Base-by-base conservation (phyloP, 2,888 invertebrate species). In the Drosophila conformis region DNA sequence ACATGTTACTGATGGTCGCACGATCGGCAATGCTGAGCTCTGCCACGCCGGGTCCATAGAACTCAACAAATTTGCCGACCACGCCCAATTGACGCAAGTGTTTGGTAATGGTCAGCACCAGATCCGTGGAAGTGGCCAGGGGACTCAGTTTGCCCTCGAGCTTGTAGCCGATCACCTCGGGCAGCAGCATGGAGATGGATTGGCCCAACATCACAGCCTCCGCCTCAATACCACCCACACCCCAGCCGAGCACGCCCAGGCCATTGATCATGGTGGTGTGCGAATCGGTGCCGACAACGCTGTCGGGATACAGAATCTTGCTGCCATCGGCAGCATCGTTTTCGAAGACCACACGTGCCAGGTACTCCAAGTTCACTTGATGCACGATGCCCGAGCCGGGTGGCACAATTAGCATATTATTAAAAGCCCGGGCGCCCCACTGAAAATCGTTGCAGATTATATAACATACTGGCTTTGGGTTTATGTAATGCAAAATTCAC, bases 211-310 rank as follows among this genome's bases (percentile, higher is more conserved):
- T 99, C 49, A 99, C 99, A 4, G 99, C 99, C 92, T 99, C 99
- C 0, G 99, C 99, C 94, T 99, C 99, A 82, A 99, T 99, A 61
- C 97, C 98, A 51, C 98, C 98, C 25, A 97, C 97, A 74, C 98
- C 99, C 99, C 99, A 99, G 2, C 99, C 99, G 6, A 99, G 95
- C 2, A 99, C 97, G 0, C 99, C 99, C 5, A 99, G 95, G 0
- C 99, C 99, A 91, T 99, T 99, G 79, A 99, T 98, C 99, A 99
- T 99, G 18, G 99, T 99, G 2, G 99, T 99, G 91, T 99, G 99
- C 0, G 98, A 98, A 94, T 99, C 99, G 0, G 99, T 99, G 11
- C 99, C 99, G 48, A 99, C 99, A 75, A 98, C 96, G 13, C 97
- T 97, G 93, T 99, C 98, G 0, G 98, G 98, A 91, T 97, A 96